Conservation (phyloP, 2,113 vertebrate genomes). For the Rhombomys opimus region DNA sequence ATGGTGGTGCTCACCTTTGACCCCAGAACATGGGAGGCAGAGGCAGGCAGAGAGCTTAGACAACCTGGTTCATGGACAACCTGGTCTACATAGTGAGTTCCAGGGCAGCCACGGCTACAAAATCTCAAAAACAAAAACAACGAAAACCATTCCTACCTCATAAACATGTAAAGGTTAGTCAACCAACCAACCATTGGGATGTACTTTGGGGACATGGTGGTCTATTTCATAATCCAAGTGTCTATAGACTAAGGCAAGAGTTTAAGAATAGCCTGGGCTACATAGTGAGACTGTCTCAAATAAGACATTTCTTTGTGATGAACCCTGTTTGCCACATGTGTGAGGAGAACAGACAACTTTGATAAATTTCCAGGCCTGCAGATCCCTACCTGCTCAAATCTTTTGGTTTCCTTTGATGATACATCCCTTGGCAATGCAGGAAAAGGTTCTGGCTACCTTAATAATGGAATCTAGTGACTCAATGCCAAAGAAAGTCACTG, state of each 20-base stretch:
- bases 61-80: neutral
- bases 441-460: neutral
- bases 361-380: neutral
- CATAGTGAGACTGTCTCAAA: neutral
- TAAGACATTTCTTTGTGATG: slow-evolving; percentile 25
- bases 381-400: neutral
- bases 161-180: neutral
- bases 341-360: neutral
- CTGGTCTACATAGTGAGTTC: neutral
- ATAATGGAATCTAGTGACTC: neutral
- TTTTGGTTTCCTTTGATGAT: slow-evolving; percentile 16
- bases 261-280: neutral
- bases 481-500: neutral
- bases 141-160: neutral
- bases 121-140: neutral
- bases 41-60: neutral
- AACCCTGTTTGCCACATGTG: neutral
- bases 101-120: neutral
- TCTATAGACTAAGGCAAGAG: neutral
- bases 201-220: neutral
- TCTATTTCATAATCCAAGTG: neutral
- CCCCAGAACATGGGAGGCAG: neutral
- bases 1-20: neutral
- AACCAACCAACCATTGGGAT: neutral
- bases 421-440: neutral